Conservation (phyloP, 2,888 invertebrate genomes). For the Bursaphelenchus okinawaensis region DNA sequence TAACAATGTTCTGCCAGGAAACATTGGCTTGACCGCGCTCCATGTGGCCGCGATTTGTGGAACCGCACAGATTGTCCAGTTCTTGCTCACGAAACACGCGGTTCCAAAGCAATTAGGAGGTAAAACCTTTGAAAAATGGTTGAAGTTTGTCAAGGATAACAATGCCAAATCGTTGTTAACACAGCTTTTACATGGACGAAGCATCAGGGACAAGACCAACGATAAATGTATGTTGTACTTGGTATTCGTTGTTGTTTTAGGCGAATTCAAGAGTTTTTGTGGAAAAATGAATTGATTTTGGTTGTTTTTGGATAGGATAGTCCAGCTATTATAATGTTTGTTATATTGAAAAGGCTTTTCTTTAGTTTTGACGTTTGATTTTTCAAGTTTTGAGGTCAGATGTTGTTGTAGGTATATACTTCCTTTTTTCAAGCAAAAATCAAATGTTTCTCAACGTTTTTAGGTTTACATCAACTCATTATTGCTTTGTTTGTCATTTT, state of each 20-base stretch:
- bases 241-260: too few species aligned
- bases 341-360: too few species aligned
- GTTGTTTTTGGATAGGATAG: too few species aligned
- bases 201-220: neutral
- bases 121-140: slow-evolving; percentile 8
- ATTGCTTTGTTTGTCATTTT: too few species aligned
- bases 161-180: neutral
- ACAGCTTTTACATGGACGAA: neutral
- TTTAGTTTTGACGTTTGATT: too few species aligned
- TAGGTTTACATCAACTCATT: too few species aligned
- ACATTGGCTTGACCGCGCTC: slow-evolving; percentile 4
- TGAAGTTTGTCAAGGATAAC: slow-evolving; percentile 10
- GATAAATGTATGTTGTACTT: neutral
- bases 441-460: too few species aligned
- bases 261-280: neutral
- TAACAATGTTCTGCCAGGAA: slow-evolving; percentile 3
- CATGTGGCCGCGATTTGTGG: slow-evolving; percentile 14
- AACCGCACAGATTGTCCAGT: slow-evolving; percentile 2
- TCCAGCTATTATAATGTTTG: too few species aligned
- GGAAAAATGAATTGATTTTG: neutral
- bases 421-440: too few species aligned
- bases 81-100: neutral
- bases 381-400: too few species aligned
- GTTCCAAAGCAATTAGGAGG: neutral
- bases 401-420: too few species aligned